These are phyloP conservation scores for Macropis europaea DNA, from an alignment of 2,888 invertebrate genomes.

Conservation along the genomic window DNA sequence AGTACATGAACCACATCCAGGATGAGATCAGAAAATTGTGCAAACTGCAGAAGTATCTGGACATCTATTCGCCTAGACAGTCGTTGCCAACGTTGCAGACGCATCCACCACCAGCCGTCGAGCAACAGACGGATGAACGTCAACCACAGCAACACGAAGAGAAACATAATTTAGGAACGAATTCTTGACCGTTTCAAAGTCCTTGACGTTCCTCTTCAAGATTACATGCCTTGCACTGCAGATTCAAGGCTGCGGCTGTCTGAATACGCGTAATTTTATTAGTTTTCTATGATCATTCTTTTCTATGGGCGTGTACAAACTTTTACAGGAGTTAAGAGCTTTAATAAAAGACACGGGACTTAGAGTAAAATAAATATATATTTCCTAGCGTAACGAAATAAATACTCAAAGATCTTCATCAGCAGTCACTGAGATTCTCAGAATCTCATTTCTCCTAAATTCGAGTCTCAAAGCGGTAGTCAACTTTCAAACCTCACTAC, in stretches of 20 bases:
- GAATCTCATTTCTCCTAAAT: no score
- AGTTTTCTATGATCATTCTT: neutral
- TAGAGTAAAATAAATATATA: slow-evolving; percentile 50
- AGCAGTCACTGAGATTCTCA: neutral
- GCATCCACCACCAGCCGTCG: neutral
- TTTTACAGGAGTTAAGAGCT: neutral
- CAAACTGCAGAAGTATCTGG: slow-evolving; percentile 79
- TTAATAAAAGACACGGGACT: neutral
- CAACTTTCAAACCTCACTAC: no score
- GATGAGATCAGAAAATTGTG: slow-evolving; percentile 78
- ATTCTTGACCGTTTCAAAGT: neutral
- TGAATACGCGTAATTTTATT: no score
- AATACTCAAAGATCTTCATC: slow-evolving; percentile 36
- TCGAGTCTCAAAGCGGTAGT: no score
- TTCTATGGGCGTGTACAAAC: neutral
- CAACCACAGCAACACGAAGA: slow-evolving; percentile 30
- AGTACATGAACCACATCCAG: slow-evolving; percentile 80
- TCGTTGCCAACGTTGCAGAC: slow-evolving; percentile 34
- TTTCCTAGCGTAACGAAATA: slow-evolving; percentile 38
- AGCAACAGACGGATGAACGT: slow-evolving; percentile 15
- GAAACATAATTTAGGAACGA: slow-evolving; percentile 7
- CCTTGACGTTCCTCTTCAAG: no score
- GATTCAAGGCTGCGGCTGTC: no score
- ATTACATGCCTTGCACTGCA: no score
- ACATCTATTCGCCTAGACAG: slow-evolving; percentile 70